Percentiles rank a stretch among this genome's conserved stretches.
Evolutionary conservation across 1,140 invertebrate genomes (phyloP).

Genomic region (Drosophila erecta): DNA sequence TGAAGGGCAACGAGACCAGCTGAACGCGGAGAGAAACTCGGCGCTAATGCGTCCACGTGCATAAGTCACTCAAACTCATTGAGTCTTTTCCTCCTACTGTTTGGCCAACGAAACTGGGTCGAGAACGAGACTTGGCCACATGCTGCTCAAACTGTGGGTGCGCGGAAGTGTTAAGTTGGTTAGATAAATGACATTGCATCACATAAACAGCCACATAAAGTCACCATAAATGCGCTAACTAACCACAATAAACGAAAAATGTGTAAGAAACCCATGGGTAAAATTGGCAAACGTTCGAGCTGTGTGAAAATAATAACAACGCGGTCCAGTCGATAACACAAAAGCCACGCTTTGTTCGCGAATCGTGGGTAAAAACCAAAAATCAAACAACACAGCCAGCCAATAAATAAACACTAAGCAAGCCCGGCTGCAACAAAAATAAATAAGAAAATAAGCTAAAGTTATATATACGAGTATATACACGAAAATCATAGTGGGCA

Average conservation of each 20-base stretch:
- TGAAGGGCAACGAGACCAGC: conserved; percentile 53
- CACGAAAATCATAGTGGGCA: conserved; percentile 44
- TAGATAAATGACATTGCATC: conserved; percentile 54
- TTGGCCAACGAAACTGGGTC: conserved; percentile 46
- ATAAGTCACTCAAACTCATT: conserved; percentile 19
- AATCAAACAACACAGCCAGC: conserved; percentile 14
- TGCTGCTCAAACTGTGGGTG: conserved; percentile 50
- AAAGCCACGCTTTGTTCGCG: conserved; percentile 68
- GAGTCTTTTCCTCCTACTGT: conserved; percentile 8
- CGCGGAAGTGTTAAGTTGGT: conserved; percentile 41
- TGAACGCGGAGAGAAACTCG: conserved; percentile 25
- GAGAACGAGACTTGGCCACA: conserved; percentile 53
- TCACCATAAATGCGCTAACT: conserved; percentile 31
- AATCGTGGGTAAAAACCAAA: conserved; percentile 16
- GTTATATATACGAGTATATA: conserved; percentile 4
- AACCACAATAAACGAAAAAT: conserved; percentile 52
- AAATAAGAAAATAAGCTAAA: conserved; percentile 17
- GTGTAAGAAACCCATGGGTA: conserved; percentile 59
- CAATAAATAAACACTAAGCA: conserved; percentile 29
- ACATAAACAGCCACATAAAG: conserved; percentile 40
- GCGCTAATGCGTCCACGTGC: conserved; percentile 56
- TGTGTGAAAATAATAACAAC: conserved; percentile 67
- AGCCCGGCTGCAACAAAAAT: conserved; percentile 8
- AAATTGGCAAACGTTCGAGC: conserved; percentile 61
- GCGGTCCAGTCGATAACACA: conserved; percentile 26